Evolutionary conservation across 2,113 vertebrate genomes (phyloP).

Genomic region (Montifringilla adamsi): DNA sequence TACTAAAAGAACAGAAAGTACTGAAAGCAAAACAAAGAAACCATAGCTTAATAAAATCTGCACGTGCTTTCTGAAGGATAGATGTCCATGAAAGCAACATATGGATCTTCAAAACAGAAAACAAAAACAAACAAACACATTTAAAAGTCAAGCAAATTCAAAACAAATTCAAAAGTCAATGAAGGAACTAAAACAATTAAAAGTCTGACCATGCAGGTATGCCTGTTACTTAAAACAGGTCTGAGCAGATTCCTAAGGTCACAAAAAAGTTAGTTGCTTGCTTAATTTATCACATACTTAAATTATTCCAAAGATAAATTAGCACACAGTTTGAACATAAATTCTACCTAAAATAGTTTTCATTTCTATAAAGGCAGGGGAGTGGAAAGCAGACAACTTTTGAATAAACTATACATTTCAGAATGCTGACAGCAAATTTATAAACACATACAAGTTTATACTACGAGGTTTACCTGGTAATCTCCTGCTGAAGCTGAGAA

Average conservation of each 20-base stretch:
- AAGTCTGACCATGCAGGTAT: background rate
- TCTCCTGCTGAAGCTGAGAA: conserved; percentile 92
- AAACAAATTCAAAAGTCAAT: background rate
- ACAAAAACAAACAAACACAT: background rate
- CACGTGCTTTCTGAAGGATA: background rate
- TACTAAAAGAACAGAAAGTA: background rate
- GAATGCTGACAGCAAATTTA: background rate
- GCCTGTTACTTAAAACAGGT: background rate
- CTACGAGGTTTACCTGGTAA: conserved; percentile 84
- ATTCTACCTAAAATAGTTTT: background rate
- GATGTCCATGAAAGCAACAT: background rate
- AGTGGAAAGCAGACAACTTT: background rate
- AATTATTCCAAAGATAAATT: background rate
- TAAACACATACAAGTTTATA: background rate
- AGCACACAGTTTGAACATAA: background rate
- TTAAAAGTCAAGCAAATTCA: background rate
- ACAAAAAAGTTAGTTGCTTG: background rate
- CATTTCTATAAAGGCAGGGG: background rate
- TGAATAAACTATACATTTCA: background rate
- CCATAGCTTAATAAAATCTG: background rate
- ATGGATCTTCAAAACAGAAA: background rate
- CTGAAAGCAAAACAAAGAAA: background rate
- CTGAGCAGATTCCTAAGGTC: background rate
- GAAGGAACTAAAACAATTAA: background rate
- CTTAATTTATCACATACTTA: background rate